Conservation (phyloP, 2,113 vertebrate species). For the Symphodus melops region DNA sequence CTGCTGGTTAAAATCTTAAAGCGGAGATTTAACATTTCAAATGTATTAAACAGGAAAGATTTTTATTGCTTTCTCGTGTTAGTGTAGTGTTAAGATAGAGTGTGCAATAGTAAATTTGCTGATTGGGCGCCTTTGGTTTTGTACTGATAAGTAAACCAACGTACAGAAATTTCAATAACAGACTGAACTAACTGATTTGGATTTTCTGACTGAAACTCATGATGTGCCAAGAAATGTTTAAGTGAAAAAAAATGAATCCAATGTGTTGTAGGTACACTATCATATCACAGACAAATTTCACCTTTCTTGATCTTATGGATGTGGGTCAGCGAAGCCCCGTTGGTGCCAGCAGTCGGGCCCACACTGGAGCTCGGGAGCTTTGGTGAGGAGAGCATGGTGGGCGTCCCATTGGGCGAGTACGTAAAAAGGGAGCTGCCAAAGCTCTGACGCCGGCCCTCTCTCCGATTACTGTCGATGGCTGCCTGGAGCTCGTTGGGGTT, state of each 20-base stretch:
- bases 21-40: no score
- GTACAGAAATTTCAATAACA: no score
- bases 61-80: no score
- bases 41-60: no score
- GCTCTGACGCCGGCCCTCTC: slow-evolving; percentile 93
- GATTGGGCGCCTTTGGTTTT: no score
- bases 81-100: no score
- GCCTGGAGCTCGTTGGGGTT: slow-evolving; percentile 97
- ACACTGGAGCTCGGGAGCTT: slow-evolving; percentile 86
- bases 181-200: no score
- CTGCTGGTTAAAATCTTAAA: no score
- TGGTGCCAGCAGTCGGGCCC: slow-evolving; percentile 86
- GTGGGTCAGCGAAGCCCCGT: slow-evolving; percentile 85
- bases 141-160: no score
- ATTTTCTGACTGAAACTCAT: no score
- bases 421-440: slow-evolving; percentile 93
- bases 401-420: slow-evolving; percentile 92
- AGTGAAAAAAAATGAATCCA: background rate
- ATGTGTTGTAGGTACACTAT: background rate
- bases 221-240: no score
- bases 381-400: slow-evolving; percentile 90
- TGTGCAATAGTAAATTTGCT: no score
- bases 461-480: slow-evolving; percentile 95
- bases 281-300: slow-evolving; percentile 54
- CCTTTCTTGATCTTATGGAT: slow-evolving; percentile 96